phyloP scores from a whole-genome alignment of 2,797 vertebrate genomes.

The Lutjanus argentimaculatus region DNA sequence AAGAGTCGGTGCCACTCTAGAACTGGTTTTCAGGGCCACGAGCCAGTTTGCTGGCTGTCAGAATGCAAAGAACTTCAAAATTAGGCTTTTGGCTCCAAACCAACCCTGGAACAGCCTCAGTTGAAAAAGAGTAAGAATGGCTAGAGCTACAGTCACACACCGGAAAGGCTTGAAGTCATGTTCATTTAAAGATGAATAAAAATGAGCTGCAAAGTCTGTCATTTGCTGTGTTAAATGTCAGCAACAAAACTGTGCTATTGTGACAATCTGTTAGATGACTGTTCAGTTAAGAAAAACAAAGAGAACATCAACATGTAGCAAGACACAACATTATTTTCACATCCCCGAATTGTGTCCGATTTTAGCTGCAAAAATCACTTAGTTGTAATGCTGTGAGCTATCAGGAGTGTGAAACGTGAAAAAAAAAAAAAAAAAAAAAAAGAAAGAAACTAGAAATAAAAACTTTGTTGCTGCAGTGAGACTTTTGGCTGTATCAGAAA shows the following conservation, averaged over 20 bases:
- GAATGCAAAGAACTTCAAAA: too few species aligned
- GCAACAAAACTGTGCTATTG: neutral
- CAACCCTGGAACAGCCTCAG: too few species aligned
- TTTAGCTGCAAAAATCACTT: constrained; percentile 1
- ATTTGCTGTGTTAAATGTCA: constrained; percentile 16
- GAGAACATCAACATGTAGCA: neutral
- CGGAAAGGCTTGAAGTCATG: constrained; percentile 7
- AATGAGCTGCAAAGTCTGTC: constrained; percentile 2
- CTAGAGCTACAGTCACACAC: constrained; percentile 3
- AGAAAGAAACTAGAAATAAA: constrained; percentile 15
- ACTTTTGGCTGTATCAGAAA: constrained; percentile 17
- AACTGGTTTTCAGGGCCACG: too few species aligned
- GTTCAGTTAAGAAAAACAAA: neutral
- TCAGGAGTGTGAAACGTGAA: too few species aligned
- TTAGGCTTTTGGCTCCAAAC: too few species aligned
- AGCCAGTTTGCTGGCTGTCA: too few species aligned
- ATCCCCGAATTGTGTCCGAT: neutral
- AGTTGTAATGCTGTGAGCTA: too few species aligned
- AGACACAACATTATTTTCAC: neutral
- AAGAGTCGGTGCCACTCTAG: too few species aligned
- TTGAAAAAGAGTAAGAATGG: too few species aligned
- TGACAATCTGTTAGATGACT: constrained; percentile 4
- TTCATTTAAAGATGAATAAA: constrained; percentile 3
- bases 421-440: too few species aligned
- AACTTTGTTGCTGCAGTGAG: constrained; percentile 6